These are phyloP conservation scores for Myrmecophaga tridactyla DNA, from an alignment of 2,113 vertebrate genomes.

Conservation along the genomic window DNA sequence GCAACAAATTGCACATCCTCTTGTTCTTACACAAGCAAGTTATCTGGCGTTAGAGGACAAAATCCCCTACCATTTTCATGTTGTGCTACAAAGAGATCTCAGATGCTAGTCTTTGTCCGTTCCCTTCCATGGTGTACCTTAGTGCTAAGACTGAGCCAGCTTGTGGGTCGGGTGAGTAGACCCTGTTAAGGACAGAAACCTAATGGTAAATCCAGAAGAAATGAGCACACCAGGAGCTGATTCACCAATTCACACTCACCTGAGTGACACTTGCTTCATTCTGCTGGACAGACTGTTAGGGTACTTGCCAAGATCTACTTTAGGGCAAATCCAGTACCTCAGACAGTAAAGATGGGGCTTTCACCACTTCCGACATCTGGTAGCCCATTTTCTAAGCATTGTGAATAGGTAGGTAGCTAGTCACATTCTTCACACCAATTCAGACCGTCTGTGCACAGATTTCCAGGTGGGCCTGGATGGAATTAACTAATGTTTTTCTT, in stretches of 20 bases:
- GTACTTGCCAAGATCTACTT: constrained; percentile 78
- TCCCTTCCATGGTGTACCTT: constrained; percentile 78
- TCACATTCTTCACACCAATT: constrained; percentile 38
- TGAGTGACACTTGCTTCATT: constrained; percentile 68
- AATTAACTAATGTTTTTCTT: constrained; percentile 11
- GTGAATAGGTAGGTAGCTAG: constrained; percentile 73
- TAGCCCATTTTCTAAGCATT: constrained; percentile 71
- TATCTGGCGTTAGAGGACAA: constrained; percentile 29
- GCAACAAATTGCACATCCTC: constrained; percentile 57
- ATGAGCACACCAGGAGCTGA: constrained; percentile 52
- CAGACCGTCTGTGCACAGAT: constrained; percentile 70
- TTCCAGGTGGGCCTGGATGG: constrained; percentile 26
- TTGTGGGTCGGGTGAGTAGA: constrained; percentile 66
- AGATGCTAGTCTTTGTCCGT: background rate
- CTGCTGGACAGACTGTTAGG: constrained; percentile 73
- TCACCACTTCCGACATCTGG: constrained; percentile 70
- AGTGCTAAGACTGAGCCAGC: constrained; percentile 84
- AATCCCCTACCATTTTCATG: constrained; percentile 19
- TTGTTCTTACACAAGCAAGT: constrained; percentile 24
- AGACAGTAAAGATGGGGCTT: constrained; percentile 77
- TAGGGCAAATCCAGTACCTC: constrained; percentile 86
- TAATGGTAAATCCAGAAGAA: constrained; percentile 70
- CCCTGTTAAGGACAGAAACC: constrained; percentile 63
- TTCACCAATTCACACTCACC: constrained; percentile 23
- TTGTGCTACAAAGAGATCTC: background rate